Conservation (phyloP, 1,140 invertebrate genomes). For the Drosophila miranda region DNA sequence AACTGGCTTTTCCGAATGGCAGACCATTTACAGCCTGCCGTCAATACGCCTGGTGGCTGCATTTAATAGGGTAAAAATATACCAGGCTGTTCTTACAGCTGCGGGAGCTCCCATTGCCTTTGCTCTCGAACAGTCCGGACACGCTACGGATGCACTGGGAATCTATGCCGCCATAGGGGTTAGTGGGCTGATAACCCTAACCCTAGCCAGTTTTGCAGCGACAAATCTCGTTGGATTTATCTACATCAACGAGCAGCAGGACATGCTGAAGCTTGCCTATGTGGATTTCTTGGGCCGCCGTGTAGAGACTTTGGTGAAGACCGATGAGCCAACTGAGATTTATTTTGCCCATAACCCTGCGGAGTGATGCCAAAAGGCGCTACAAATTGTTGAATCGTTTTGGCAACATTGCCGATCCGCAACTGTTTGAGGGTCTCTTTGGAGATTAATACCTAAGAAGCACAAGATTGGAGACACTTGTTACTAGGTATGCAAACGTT, state of each 20-base stretch:
- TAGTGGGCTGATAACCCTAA: slow-evolving; percentile 62
- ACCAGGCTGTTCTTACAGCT: slow-evolving; percentile 62
- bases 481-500: no score
- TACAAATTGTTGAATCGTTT: slow-evolving; percentile 67
- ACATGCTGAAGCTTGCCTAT: slow-evolving; percentile 71
- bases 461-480: no score
- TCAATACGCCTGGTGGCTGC: slow-evolving; percentile 64
- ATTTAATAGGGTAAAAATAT: slow-evolving; percentile 70
- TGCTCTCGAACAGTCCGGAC: slow-evolving; percentile 48
- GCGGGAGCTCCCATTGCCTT: slow-evolving; percentile 52
- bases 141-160: slow-evolving; percentile 34
- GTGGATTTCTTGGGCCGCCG: slow-evolving; percentile 76
- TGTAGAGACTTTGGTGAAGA: slow-evolving; percentile 44
- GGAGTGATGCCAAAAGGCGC: slow-evolving; percentile 38
- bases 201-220: slow-evolving; percentile 52
- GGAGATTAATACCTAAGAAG: slow-evolving; percentile 44
- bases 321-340: slow-evolving; percentile 38
- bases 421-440: slow-evolving; percentile 65
- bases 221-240: slow-evolving; percentile 70
- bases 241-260: slow-evolving; percentile 66
- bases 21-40: slow-evolving; percentile 63
- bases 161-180: slow-evolving; percentile 55
- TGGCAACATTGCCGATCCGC: slow-evolving; percentile 57
- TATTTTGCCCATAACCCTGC: slow-evolving; percentile 58
- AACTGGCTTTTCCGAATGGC: slow-evolving; percentile 52